Conservation (phyloP, 2,113 vertebrate genomes). For the Irena cyanogastra region DNA sequence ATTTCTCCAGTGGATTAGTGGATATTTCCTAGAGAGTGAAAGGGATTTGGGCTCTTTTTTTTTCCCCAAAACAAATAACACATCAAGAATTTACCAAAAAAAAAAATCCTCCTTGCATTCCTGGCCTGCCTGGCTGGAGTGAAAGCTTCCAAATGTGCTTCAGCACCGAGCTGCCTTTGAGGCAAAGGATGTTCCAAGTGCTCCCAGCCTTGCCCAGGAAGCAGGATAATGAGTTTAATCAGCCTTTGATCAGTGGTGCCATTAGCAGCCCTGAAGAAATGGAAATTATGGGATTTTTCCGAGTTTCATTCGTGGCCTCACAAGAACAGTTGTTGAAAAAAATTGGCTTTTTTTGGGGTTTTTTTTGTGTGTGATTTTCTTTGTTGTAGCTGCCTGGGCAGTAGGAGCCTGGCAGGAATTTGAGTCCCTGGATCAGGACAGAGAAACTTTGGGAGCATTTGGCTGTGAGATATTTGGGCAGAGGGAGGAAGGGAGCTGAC, state of each 20-base stretch:
- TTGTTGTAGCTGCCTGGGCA: not conserved
- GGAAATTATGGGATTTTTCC: not conserved
- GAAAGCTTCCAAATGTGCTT: not conserved
- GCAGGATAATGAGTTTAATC: not conserved
- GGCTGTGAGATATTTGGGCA: not conserved
- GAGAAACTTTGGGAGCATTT: not conserved
- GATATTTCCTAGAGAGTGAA: not conserved
- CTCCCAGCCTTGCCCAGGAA: slow-evolving; percentile 4
- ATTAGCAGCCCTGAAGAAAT: not conserved
- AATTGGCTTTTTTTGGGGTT: not conserved
- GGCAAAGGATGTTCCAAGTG: not conserved
- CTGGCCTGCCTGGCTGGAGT: not conserved
- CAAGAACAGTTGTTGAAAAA: too few relatives aligned
- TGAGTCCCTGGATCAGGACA: not conserved
- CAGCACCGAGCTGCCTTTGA: not conserved
- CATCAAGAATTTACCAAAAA: too few relatives aligned
- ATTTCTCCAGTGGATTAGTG: not conserved
- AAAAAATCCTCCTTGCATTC: not conserved
- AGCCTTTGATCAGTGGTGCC: slow-evolving; percentile 12
- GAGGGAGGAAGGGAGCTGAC: not conserved
- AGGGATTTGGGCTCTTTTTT: not conserved
- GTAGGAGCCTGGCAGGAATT: not conserved
- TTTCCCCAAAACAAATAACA: not conserved
- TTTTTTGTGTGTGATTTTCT: not conserved
- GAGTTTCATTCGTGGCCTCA: too few relatives aligned